Conservation (phyloP, 23 tunicate genomes). For the Oikopleura vanhoeffeni region DNA sequence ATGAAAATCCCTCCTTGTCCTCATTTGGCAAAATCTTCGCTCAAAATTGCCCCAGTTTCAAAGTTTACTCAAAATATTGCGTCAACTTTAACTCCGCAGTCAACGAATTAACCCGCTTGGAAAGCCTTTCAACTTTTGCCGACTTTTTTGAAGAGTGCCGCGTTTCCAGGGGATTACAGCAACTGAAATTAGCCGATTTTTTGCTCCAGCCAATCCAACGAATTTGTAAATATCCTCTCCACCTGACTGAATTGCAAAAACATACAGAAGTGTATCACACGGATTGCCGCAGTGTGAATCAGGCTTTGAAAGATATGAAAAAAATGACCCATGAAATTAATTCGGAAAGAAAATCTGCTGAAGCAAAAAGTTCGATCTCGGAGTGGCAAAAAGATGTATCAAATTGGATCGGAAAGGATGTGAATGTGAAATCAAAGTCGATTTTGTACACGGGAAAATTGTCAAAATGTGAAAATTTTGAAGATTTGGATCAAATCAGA, state of each 20-base stretch:
- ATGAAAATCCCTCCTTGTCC: neutral
- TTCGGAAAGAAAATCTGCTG: neutral
- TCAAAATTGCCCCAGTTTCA: neutral
- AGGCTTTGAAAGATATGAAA: neutral
- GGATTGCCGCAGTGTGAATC: neutral
- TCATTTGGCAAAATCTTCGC: neutral
- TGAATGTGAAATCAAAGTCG: neutral
- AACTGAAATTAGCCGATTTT: neutral
- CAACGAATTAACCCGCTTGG: neutral
- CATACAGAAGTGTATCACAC: conserved; percentile 3
- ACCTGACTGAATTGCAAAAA: neutral
- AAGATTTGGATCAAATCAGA: neutral
- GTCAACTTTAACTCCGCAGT: neutral
- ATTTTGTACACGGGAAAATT: neutral
- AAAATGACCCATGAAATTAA: neutral
- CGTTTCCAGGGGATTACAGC: neutral
- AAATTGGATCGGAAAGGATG: neutral
- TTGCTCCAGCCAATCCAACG: conserved; percentile 7
- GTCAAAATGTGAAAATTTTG: neutral
- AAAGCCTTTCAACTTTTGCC: neutral
- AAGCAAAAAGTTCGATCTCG: neutral
- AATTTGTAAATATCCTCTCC: conserved; percentile 11
- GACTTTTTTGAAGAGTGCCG: neutral
- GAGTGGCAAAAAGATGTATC: neutral
- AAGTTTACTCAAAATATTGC: neutral